Evolutionary conservation across 2,113 vertebrate species (phyloP).

Genomic region (Cacatua alba): DNA sequence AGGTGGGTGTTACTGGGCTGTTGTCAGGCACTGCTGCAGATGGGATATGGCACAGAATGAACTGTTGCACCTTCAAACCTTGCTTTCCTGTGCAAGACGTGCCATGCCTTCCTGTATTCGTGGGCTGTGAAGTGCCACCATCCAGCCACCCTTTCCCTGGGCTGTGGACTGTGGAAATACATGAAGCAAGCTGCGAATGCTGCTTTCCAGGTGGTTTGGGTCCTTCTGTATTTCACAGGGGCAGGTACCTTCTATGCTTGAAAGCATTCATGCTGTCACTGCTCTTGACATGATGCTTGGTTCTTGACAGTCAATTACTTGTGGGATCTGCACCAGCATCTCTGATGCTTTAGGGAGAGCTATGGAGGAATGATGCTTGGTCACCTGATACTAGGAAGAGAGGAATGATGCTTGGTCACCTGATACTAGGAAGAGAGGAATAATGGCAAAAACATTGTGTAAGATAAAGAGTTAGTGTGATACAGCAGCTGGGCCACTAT

Average conservation of each 20-base stretch:
- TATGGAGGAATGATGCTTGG: not conserved
- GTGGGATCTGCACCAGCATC: not conserved
- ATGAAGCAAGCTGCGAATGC: no score
- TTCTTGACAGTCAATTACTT: not conserved
- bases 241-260: not conserved
- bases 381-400: not conserved
- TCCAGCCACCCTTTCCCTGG: not conserved
- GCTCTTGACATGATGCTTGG: not conserved
- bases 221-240: not conserved
- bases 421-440: not conserved
- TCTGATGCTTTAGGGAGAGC: not conserved
- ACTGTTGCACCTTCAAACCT: not conserved
- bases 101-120: fast-evolving
- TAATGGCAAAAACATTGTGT: not conserved
- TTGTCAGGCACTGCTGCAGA: not conserved
- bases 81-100: not conserved
- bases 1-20: fast-evolving
- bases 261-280: not conserved
- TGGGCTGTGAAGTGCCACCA: not conserved
- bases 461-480: not conserved
- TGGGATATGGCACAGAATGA: not conserved
- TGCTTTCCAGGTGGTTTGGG: not conserved
- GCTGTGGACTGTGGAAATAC: fast-evolving
- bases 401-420: not conserved
- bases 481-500: not conserved